Conservation (phyloP, 2,888 invertebrate species). For the Spilosoma lubricipeda region DNA sequence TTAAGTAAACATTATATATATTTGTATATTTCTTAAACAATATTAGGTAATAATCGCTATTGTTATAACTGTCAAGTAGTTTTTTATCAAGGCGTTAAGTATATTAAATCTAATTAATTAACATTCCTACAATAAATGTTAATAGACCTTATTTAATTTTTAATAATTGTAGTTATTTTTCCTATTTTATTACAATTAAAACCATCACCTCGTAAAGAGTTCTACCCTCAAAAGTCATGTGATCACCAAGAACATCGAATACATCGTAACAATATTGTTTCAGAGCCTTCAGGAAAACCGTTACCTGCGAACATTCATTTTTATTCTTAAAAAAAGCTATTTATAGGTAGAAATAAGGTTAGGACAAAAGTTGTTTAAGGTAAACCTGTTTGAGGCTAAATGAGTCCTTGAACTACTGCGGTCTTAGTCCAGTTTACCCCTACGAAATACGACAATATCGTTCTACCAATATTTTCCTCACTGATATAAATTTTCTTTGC, state of each 20-base stretch:
- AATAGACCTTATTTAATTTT: too few relatives aligned
- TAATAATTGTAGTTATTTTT: too few relatives aligned
- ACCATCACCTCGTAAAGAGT: constrained; percentile 71
- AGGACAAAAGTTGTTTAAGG: not conserved
- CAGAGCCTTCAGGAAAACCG: constrained; percentile 71
- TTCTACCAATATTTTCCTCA: not conserved
- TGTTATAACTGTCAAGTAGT: not conserved
- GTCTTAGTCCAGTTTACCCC: not conserved
- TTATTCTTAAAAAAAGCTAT: not conserved
- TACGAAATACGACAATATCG: not conserved
- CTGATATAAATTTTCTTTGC: not conserved
- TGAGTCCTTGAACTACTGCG: not conserved
- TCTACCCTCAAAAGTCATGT: constrained; percentile 64
- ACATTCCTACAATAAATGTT: not conserved
- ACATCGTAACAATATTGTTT: constrained; percentile 61
- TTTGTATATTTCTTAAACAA: too few relatives aligned
- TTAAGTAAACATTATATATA: not conserved
- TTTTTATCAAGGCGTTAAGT: not conserved
- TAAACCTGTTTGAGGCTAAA: too few relatives aligned
- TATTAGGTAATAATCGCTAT: not conserved
- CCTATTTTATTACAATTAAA: not conserved
- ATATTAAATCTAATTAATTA: not conserved
- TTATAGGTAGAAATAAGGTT: not conserved
- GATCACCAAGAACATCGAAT: constrained; percentile 50
- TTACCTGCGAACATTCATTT: constrained; percentile 59